phyloP scores from a whole-genome alignment of 2,888 invertebrate species.

The Cephus rjabovi region DNA sequence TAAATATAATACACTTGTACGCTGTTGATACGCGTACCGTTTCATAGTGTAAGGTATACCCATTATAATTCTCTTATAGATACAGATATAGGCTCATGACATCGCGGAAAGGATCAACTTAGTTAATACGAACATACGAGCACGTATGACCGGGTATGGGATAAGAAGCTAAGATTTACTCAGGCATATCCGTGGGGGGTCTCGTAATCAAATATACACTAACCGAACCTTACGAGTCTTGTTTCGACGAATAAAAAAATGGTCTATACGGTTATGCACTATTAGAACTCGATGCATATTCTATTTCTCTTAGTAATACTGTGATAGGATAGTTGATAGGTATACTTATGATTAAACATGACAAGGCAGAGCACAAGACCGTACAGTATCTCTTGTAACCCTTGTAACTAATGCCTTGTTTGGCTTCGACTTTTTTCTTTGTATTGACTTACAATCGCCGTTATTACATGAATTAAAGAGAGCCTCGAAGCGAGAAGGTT shows the following conservation, averaged over 20 bases:
- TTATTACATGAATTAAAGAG: background rate
- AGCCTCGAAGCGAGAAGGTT: background rate
- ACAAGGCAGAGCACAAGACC: background rate
- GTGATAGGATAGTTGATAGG: background rate
- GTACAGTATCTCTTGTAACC: background rate
- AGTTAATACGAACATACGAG: background rate
- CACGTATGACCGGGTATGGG: background rate
- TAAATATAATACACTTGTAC: background rate
- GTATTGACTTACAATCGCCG: background rate
- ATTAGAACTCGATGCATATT: constrained; percentile 1
- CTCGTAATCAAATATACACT: constrained; percentile 20
- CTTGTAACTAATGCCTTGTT: background rate
- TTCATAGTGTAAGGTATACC: background rate
- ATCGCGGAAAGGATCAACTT: background rate
- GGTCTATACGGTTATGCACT: background rate
- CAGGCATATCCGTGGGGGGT: constrained; percentile 17
- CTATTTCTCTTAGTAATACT: background rate
- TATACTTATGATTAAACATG: background rate
- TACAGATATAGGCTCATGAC: background rate
- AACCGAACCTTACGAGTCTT: background rate
- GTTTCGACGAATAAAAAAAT: background rate
- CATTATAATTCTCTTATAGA: background rate
- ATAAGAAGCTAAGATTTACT: constrained; percentile 12
- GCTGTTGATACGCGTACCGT: no score
- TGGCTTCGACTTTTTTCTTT: background rate